Evolutionary conservation across 2,113 vertebrate genomes (phyloP).

Genomic region (Seriola aureovittata): DNA sequence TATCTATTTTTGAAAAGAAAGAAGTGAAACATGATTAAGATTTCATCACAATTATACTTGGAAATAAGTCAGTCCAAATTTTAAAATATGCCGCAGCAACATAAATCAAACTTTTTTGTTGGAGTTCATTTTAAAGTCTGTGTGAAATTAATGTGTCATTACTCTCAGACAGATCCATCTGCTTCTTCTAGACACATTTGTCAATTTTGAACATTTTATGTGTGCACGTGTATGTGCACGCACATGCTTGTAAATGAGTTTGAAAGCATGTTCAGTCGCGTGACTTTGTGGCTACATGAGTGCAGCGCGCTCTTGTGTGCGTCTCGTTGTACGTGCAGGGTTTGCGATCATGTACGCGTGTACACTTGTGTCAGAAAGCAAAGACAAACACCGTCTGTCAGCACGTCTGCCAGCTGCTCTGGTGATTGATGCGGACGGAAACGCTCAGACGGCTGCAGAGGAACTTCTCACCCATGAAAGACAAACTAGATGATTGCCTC

Average conservation of each 20-base stretch:
- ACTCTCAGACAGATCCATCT: constrained; percentile 73
- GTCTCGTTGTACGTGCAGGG: background rate
- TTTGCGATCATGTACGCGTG: constrained; percentile 39
- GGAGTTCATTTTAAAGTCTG: constrained; percentile 50
- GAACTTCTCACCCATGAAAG: constrained; percentile 78
- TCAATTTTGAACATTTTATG: constrained; percentile 29
- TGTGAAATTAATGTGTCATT: constrained; percentile 63
- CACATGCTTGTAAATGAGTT: constrained; percentile 27
- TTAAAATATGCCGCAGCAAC: constrained; percentile 3
- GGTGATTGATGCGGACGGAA: constrained; percentile 77
- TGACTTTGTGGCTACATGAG: constrained; percentile 37
- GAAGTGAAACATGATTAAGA: background rate
- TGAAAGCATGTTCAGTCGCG: background rate
- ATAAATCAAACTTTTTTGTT: constrained; percentile 39
- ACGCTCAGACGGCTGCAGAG: constrained; percentile 56
- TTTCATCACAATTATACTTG: background rate
- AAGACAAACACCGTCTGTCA: constrained; percentile 78
- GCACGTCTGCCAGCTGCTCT: constrained; percentile 69
- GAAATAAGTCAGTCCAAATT: constrained; percentile 2
- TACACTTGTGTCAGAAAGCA: constrained; percentile 61
- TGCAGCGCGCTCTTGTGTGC: constrained; percentile 5
- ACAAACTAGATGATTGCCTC: constrained; percentile 65
- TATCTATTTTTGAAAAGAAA: background rate
- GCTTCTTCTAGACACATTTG: constrained; percentile 52
- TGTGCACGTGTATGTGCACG: constrained; percentile 5